Evolutionary conservation across 2,797 vertebrate species (phyloP).

Genomic region (Paratrypauchen microcephalus): DNA sequence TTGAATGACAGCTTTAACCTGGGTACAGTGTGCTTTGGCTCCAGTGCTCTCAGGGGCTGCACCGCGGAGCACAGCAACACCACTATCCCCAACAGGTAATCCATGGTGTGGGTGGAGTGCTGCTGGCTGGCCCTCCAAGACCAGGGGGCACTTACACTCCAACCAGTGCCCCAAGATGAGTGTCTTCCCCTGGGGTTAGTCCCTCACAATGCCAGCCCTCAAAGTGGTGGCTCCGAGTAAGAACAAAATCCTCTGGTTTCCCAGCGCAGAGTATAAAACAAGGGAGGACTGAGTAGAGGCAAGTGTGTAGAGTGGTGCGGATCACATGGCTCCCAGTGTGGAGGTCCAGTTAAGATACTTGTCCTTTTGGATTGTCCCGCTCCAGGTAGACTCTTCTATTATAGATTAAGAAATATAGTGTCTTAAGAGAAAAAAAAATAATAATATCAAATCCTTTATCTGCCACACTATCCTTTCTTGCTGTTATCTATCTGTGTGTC

Average conservation of each 20-base stretch:
- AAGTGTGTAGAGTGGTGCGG: constrained; percentile 50
- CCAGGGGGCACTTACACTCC: constrained; percentile 71
- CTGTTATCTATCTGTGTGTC: constrained; percentile 32
- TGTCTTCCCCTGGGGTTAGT: constrained; percentile 54
- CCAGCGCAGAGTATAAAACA: constrained; percentile 38
- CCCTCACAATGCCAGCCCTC: constrained; percentile 38
- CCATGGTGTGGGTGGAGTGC: constrained; percentile 88
- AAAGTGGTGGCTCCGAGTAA: constrained; percentile 49
- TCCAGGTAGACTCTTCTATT: constrained; percentile 55
- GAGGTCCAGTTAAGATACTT: constrained; percentile 64
- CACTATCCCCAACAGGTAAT: constrained; percentile 89
- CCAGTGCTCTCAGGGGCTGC: constrained; percentile 77
- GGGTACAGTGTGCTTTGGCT: constrained; percentile 89
- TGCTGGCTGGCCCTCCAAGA: constrained; percentile 74
- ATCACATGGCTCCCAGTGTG: constrained; percentile 81
- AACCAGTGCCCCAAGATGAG: constrained; percentile 64
- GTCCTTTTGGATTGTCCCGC: constrained; percentile 49
- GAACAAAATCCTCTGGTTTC: constrained; percentile 41
- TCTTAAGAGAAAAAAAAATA: constrained; percentile 26
- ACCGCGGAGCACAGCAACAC: constrained; percentile 87
- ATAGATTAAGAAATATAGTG: constrained; percentile 25
- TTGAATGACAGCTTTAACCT: constrained; percentile 94
- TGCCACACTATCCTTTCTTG: constrained; percentile 40
- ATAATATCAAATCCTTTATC: constrained; percentile 56
- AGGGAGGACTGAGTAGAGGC: constrained; percentile 66